A percentile compares a stretch with the other conserved stretches of the same genome.
phyloP scores from a whole-genome alignment of 2,797 vertebrate species.

The Hypotaenidia philippensis region DNA sequence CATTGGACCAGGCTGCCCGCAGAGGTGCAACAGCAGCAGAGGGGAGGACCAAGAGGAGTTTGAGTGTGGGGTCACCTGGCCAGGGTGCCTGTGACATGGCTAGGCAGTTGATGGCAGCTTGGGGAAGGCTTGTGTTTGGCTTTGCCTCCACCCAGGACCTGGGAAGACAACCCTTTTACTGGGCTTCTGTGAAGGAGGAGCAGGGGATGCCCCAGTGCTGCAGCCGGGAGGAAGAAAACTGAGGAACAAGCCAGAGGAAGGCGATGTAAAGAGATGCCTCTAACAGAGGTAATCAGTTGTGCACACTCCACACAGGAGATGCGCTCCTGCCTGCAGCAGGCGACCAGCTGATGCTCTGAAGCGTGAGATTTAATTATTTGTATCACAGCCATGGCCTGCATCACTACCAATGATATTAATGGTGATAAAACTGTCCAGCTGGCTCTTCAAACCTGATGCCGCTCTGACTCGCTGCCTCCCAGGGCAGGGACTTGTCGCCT shows the following conservation, averaged over 20 bases:
- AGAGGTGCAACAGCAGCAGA: background rate
- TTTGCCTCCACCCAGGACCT: background rate
- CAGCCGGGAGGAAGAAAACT: background rate
- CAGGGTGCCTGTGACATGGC: background rate
- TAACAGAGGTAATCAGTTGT: background rate
- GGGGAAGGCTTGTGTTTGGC: background rate
- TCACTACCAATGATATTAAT: slow-evolving; percentile 59
- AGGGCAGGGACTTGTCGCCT: background rate
- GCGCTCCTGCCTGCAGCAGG: slow-evolving; percentile 46
- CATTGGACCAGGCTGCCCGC: too few relatives aligned
- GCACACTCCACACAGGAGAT: background rate
- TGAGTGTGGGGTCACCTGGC: background rate
- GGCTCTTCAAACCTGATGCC: background rate
- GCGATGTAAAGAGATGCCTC: background rate
- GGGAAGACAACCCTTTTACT: background rate
- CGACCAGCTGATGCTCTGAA: slow-evolving; percentile 50
- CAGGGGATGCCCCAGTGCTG: background rate
- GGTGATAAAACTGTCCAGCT: slow-evolving; percentile 55
- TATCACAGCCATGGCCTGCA: slow-evolving; percentile 28
- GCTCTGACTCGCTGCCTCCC: background rate
- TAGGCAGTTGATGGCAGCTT: background rate
- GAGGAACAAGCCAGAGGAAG: slow-evolving; percentile 6
- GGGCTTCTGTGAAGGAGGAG: background rate
- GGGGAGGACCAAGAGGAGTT: background rate
- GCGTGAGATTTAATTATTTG: slow-evolving; percentile 75